Evolutionary conservation across 2,888 invertebrate genomes (phyloP), one percentile per base, ranked within the genome.

Genomic region (Hartigia nigra): DNA sequence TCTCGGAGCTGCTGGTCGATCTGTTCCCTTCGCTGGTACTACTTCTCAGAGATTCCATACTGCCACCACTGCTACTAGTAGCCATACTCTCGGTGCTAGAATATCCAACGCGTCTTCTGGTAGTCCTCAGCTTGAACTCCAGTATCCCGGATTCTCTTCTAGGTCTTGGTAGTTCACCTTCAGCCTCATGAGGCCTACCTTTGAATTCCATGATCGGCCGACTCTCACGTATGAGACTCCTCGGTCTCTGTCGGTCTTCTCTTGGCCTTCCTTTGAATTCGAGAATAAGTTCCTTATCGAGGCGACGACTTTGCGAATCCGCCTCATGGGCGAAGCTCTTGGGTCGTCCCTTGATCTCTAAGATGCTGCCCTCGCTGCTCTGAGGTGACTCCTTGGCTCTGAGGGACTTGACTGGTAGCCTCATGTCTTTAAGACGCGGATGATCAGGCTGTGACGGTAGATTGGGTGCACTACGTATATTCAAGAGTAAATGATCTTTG

Each of bases 11-110:
- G 88, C 96, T 96, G 79, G 96, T 96, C 89, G 97, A 97, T 86
- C 96, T 93, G 88, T 96, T 97, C 39, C 96, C 97, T 91, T 97
- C 97, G 90, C 97, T 97, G 79, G 96, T 97, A 90, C 96, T 96
- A 92, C 97, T 97, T 82, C 96, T 94, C 82, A 97, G 92, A 78
- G 97, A 97, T 90, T 97, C 97, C 95, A 97, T 95, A 91, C 97
- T 97, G 74, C 96, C 96, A 76, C 96, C 96, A 89, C 96, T 96
- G 92, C 96, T 96, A 88, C 96, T 97, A 12, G 96, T 96, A 55
- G 96, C 96, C 94, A 97, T 96, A 91, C 96, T 96, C 92, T 97
- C 97, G 39, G 96, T 96, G 87, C 97, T 97, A 12, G 95, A 96
- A 91, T 95, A 96, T 84, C 94, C 94, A 78, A 92, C 91, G 83